phyloP scores from a whole-genome alignment of 2,888 invertebrate genomes.

The Terebella lapidaria region DNA sequence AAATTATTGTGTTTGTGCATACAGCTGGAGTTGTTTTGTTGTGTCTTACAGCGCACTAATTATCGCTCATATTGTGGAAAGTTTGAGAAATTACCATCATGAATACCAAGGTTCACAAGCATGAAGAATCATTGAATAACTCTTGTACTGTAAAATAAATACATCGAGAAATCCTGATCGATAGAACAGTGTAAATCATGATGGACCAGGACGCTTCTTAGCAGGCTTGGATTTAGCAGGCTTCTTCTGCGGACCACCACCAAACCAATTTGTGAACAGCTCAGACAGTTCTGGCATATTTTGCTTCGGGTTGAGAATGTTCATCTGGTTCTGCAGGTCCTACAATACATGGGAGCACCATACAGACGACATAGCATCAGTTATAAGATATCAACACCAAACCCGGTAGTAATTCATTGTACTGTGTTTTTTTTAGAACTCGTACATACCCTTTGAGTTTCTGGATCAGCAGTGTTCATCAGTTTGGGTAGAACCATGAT shows the following conservation, averaged over 20 bases:
- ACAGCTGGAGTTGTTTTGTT: no score
- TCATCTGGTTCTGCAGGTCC: slow-evolving; percentile 65
- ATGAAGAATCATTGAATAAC: no score
- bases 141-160: no score
- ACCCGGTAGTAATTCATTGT: no score
- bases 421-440: background rate
- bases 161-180: no score
- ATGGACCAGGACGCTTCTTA: slow-evolving; percentile 3
- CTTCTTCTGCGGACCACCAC: slow-evolving; percentile 56
- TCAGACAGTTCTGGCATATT: slow-evolving; percentile 92
- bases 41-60: no score
- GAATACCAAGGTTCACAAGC: no score
- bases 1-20: no score
- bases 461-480: slow-evolving; percentile 86
- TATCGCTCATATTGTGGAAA: no score
- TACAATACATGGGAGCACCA: slow-evolving; percentile 58
- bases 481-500: slow-evolving; percentile 91
- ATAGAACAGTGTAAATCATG: no score
- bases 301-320: slow-evolving; percentile 64
- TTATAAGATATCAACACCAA: background rate
- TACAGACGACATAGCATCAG: background rate
- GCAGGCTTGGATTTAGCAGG: background rate
- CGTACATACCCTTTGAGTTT: slow-evolving; percentile 73
- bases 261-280: slow-evolving; percentile 80
- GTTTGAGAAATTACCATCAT: no score